Evolutionary conservation across 2,113 vertebrate genomes (phyloP).

Genomic region (Asarcornis scutulata): DNA sequence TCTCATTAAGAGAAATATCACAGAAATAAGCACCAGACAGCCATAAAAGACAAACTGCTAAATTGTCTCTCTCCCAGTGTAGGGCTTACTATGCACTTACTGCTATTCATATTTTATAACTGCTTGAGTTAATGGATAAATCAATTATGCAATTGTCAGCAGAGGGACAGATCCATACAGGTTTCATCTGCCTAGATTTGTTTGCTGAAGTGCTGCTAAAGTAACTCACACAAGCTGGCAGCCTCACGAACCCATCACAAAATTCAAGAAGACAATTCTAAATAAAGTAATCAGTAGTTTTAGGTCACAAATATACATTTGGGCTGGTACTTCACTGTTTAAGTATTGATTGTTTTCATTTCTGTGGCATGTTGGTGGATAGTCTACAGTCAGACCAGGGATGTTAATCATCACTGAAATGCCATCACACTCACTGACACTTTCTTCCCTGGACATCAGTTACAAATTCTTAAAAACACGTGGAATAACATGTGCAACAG

Average conservation of each 20-base stretch:
- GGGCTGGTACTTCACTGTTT: not conserved
- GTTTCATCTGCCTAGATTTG: not conserved
- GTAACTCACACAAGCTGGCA: not conserved
- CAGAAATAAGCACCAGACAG: conserved; percentile 48
- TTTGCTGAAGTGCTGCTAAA: not conserved
- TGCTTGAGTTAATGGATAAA: conserved; percentile 39
- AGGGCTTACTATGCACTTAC: not conserved
- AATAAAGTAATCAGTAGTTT: not conserved
- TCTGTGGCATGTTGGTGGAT: not conserved
- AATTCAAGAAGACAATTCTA: not conserved
- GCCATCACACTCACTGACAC: not conserved
- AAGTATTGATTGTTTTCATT: not conserved
- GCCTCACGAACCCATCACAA: not conserved
- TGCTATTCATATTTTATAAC: conserved; percentile 49
- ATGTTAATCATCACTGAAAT: conserved; percentile 31
- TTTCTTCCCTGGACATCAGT: not conserved
- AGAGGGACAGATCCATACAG: not conserved
- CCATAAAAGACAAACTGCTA: conserved; percentile 55
- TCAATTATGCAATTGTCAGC: conserved; percentile 27
- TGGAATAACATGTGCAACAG: not conserved
- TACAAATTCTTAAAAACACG: not conserved
- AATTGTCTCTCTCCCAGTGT: not conserved
- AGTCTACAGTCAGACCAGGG: not conserved
- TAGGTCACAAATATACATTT: not conserved
- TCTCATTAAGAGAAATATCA: conserved; percentile 53